A percentile compares a stretch with the other conserved stretches of the same genome.
Evolutionary conservation across 2,888 invertebrate species (phyloP).

Genomic region (Asteroscopus sphinx): DNA sequence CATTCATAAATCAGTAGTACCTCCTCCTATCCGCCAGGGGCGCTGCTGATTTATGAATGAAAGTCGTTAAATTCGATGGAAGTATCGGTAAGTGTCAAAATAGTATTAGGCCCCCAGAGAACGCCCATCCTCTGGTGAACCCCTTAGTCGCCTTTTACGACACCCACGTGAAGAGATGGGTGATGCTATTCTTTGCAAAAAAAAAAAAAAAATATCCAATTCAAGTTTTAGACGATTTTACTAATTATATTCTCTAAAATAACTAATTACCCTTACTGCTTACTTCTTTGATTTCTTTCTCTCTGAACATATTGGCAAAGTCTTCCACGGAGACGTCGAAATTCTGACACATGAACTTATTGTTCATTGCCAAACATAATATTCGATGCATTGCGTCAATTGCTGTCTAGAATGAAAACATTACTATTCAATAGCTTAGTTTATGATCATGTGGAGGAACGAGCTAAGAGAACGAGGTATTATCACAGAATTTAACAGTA

Average conservation of each 20-base stretch:
- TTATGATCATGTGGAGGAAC: not conserved
- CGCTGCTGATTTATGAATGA: too few species aligned
- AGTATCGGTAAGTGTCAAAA: too few species aligned
- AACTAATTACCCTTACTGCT: constrained; percentile 83
- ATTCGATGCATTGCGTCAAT: constrained; percentile 81
- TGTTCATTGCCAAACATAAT: constrained; percentile 82
- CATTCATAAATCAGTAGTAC: too few species aligned
- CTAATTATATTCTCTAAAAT: constrained; percentile 69
- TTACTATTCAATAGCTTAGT: constrained; percentile 22
- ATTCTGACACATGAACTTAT: constrained; percentile 67
- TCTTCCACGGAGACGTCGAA: constrained; percentile 64
- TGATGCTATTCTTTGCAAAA: too few species aligned
- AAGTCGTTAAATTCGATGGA: too few species aligned
- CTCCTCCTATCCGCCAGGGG: too few species aligned
- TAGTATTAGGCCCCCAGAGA: not conserved
- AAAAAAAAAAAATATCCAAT: constrained; percentile 29
- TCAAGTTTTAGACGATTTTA: constrained; percentile 41
- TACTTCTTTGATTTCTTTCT: constrained; percentile 74
- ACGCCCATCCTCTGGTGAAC: too few species aligned
- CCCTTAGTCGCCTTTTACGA: too few species aligned
- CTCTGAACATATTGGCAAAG: constrained; percentile 70
- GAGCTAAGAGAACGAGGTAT: too few species aligned
- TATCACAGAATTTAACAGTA: too few species aligned
- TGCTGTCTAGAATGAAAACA: constrained; percentile 71
- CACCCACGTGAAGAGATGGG: too few species aligned